phyloP scores from a whole-genome alignment of 2,888 invertebrate genomes.

The Ophioninae sp. region DNA sequence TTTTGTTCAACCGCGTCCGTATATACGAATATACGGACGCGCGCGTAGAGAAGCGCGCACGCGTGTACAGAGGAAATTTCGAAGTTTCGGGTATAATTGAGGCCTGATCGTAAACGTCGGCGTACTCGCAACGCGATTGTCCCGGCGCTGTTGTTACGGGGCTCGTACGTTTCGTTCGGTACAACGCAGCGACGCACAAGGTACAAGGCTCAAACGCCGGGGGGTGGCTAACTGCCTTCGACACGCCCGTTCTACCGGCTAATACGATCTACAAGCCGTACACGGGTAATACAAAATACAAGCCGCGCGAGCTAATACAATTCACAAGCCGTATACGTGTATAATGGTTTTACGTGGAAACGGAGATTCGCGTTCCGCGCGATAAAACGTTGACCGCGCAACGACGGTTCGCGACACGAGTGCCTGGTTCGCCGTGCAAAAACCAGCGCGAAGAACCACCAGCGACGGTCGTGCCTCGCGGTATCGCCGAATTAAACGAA shows the following conservation, averaged over 20 bases:
- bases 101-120: slow-evolving; percentile 54
- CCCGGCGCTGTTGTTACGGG: slow-evolving; percentile 45
- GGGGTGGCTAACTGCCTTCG: slow-evolving; percentile 29
- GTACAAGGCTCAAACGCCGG: slow-evolving; percentile 34
- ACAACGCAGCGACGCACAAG: slow-evolving; percentile 40
- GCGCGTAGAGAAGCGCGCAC: too few species aligned
- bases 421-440: slow-evolving; percentile 4
- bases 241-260: slow-evolving; percentile 57
- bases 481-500: background rate
- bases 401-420: background rate
- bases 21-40: background rate
- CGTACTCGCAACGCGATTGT: slow-evolving; percentile 46
- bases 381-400: slow-evolving; percentile 22
- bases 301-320: slow-evolving; percentile 40
- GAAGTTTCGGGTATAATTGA: slow-evolving; percentile 55
- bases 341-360: slow-evolving; percentile 43
- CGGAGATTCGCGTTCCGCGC: slow-evolving; percentile 53
- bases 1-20: background rate
- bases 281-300: slow-evolving; percentile 3
- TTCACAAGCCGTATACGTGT: slow-evolving; percentile 9
- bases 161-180: slow-evolving; percentile 46
- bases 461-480: background rate
- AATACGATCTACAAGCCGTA: slow-evolving; percentile 38
- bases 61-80: slow-evolving; percentile 8
- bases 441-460: background rate